Evolutionary conservation across 2,797 vertebrate species (phyloP), one percentile per base, ranked within the genome.

Genomic region (Miichthys miiuy): DNA sequence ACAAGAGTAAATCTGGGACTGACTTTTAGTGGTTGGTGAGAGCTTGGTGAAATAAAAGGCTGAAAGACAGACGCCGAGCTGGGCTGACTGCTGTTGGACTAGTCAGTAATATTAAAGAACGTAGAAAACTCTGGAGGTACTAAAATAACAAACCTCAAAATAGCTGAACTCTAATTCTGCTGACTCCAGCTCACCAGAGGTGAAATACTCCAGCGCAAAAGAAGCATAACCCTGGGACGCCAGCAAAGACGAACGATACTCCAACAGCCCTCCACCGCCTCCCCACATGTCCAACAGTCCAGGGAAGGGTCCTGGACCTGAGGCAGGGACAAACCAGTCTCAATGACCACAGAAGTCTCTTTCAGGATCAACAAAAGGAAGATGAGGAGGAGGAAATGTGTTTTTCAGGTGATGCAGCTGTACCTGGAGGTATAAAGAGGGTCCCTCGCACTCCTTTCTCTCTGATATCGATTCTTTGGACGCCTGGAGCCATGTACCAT

Each of bases 221-320:
- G 86, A 56, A 0, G 16, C 88, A n/a, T 78, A 94, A 27, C 94
- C 93, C 12, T 52, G 90, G 7, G 92, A 93, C 0, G 91, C 92
- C 34, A 94, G 75, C 68, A 94, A 60, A 3, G 92, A 84, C 0
- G 92, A 41, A 1, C 94, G 92, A 42, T 92, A 92, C 84, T 94
- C 94, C 16, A 88, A 0, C 5, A 94, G 79, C 3, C 92, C 89
- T 11, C 93, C 94, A 5, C 90, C 89, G 0, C 91, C 89, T 1
- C 93, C 94, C 92, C 91, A 92, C 79, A 94, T 62, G 25, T 94
- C 94, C 81, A 94, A 6, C 60, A 94, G 0, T 5, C 90, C 93
- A 1, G 94, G 91, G 79, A 91, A 94, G 0, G 87, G 92, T 67
- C 94, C 94, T 5, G 89, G 88, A 77, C 93, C 94, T 94, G 82